Percentiles rank a stretch among this genome's conserved stretches.
Conservation (phyloP, 2,888 invertebrate genomes). For the Trissolcus japonicus region DNA sequence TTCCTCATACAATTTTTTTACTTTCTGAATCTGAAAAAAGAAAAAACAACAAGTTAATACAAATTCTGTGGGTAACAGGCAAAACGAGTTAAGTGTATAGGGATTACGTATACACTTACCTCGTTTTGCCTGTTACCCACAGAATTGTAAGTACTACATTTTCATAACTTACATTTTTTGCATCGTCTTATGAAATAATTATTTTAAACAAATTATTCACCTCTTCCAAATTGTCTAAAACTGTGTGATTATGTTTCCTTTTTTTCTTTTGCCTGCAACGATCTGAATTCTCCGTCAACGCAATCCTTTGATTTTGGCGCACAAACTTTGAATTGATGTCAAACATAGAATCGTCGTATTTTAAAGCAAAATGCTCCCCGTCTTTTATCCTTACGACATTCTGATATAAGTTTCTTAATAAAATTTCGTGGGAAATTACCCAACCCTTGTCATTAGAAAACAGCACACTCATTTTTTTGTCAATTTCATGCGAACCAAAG, state of each 20-base stretch:
- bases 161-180: background rate
- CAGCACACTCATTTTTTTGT: constrained; percentile 75
- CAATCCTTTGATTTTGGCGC: constrained; percentile 66
- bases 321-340: constrained; percentile 76
- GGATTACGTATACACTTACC: no score
- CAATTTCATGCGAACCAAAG: background rate
- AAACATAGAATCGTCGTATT: constrained; percentile 76
- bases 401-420: constrained; percentile 76
- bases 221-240: constrained; percentile 24
- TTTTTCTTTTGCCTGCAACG: constrained; percentile 69
- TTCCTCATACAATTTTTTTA: constrained; percentile 64
- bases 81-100: no score
- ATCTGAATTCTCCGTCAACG: constrained; percentile 57
- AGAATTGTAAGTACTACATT: background rate
- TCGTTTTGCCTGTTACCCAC: no score
- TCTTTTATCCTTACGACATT: constrained; percentile 64
- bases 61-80: no score
- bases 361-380: constrained; percentile 60
- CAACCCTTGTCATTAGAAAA: constrained; percentile 74
- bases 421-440: constrained; percentile 77
- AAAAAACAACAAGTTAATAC: background rate
- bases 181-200: background rate
- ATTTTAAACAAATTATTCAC: constrained; percentile 8
- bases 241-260: constrained; percentile 59
- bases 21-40: constrained; percentile 66